Evolutionary conservation across 2,797 vertebrate genomes (phyloP), one percentile per base, ranked within the genome.

Genomic region (Cossypha polioptera): DNA sequence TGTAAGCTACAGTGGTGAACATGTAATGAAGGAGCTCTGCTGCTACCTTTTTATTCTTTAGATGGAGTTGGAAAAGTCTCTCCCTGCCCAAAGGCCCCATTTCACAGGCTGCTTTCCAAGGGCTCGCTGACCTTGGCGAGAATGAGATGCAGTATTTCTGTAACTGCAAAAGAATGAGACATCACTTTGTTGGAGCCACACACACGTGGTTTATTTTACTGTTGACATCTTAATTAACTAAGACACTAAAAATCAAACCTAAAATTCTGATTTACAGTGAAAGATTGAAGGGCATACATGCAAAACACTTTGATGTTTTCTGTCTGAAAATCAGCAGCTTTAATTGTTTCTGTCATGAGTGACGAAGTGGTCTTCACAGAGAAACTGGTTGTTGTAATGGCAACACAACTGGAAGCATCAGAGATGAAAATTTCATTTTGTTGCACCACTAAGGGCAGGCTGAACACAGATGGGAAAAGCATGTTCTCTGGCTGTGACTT

Each of bases 31-130:
- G 43, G 25, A 72, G 8, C 8, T 86, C 40, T 85, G 31, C 45
- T 88, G 36, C 36, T 69, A 74, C 35, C n/a, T 82, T 88, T 72
- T 69, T 35, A 10, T 78, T 76, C 25, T 85, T 74, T 65, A 53
- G 55, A 66, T 47, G 36, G 45, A 80, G 22, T 33, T 94, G 53
- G 16, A 82, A 68, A 80, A 82, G 36, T 59, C 40, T 72, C 33
- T 79, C 36, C 21, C 18, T 61, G 10, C 86, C 24, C 2, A 0
- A 8, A 43, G 45, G 57, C 59, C 29, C 5, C 2, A 3, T 63
- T 94, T 82, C 63, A 24, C 21, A 93, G 94, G 88, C 90, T 69
- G 28, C 38, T 82, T 93, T 96, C 93, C 53, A 82, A 89, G 94
- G 86, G 55, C 93, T 87, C 38, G 1, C 16, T 93, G 93, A 95